These are phyloP conservation scores for Galagoides demidoff DNA, from an alignment of 2,797 vertebrate species.

Conservation along the genomic window DNA sequence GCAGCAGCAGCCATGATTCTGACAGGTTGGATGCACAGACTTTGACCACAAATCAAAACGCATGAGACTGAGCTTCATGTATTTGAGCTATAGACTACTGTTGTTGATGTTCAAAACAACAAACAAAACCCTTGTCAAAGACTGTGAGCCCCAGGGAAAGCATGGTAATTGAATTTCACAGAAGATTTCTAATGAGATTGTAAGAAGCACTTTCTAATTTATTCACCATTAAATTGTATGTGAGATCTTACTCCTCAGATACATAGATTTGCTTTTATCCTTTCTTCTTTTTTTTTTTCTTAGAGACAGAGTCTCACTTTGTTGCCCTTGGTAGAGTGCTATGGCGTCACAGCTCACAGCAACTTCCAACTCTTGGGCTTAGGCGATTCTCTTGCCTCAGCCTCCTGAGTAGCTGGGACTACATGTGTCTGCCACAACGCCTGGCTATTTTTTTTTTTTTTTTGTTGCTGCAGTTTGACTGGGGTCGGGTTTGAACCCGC, in stretches of 20 bases:
- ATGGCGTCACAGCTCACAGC: too few relatives aligned
- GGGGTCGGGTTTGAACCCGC: too few relatives aligned
- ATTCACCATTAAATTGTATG: neutral
- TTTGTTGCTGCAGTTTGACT: too few relatives aligned
- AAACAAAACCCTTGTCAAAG: neutral
- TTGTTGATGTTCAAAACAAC: neutral
- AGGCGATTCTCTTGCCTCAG: too few relatives aligned
- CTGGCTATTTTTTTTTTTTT: too few relatives aligned
- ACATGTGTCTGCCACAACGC: too few relatives aligned
- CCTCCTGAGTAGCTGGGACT: too few relatives aligned
- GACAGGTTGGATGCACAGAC: neutral
- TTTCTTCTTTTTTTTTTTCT: neutral
- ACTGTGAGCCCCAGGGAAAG: neutral
- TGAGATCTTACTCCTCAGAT: neutral
- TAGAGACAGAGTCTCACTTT: too few relatives aligned
- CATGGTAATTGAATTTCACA: constrained; percentile 26
- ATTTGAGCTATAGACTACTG: neutral
- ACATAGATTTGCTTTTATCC: neutral
- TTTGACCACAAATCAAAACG: neutral
- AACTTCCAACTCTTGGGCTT: too few relatives aligned
- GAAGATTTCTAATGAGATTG: neutral
- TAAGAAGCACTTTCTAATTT: neutral
- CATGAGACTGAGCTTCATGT: neutral
- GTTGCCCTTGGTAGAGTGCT: too few relatives aligned
- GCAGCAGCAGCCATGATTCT: neutral